A percentile compares a stretch with the other conserved stretches of the same genome.
Evolutionary conservation across 2,888 invertebrate genomes (phyloP).

Genomic region (Agrotis puta): DNA sequence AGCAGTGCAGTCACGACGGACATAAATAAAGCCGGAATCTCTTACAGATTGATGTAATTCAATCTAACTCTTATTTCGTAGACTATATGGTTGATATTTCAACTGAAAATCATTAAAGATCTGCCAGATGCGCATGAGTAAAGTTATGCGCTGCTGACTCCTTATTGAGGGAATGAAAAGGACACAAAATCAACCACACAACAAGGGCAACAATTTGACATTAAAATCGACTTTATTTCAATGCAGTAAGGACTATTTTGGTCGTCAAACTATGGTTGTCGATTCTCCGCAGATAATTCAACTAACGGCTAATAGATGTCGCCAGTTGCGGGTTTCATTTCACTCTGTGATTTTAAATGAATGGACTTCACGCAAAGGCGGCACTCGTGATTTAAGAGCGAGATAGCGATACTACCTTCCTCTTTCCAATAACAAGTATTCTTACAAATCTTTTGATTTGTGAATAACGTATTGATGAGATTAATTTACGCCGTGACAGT

Average conservation of each 20-base stretch:
- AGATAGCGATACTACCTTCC: conserved; percentile 60
- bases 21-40: conserved; percentile 86
- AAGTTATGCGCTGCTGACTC: conserved; percentile 67
- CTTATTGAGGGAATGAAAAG: conserved; percentile 62
- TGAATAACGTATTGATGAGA: conserved; percentile 68
- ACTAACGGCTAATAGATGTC: conserved; percentile 72
- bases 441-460: conserved; percentile 58
- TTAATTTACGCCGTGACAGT: conserved; percentile 71
- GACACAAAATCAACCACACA: conserved; percentile 53
- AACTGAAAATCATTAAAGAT: conserved; percentile 56
- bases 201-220: not conserved
- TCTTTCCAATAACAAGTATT: conserved; percentile 69
- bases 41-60: conserved; percentile 61
- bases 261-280: not conserved
- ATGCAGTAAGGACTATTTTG: conserved; percentile 4
- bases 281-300: conserved; percentile 52
- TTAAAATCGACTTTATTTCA: not conserved
- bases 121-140: conserved; percentile 82
- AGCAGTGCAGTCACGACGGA: conserved; percentile 86
- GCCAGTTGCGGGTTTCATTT: conserved; percentile 70
- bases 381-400: conserved; percentile 64
- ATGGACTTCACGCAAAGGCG: conserved; percentile 62
- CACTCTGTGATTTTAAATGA: conserved; percentile 66
- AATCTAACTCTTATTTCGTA: conserved; percentile 66
- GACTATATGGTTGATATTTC: conserved; percentile 66